These are phyloP conservation scores for Tineola bisselliella DNA, from an alignment of 2,888 invertebrate genomes.

Conservation along the genomic window DNA sequence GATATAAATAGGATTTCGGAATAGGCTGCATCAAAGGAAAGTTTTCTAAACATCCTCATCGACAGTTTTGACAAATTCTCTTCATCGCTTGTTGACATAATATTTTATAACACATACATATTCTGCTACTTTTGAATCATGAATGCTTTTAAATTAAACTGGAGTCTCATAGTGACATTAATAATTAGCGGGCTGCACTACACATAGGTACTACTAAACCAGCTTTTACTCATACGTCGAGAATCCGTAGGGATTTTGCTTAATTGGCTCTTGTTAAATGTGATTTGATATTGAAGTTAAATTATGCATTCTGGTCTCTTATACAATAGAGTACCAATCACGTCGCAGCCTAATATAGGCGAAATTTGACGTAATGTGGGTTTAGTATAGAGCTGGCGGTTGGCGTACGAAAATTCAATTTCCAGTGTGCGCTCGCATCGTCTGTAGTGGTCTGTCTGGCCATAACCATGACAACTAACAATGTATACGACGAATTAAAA, in stretches of 20 bases:
- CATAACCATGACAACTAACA: background rate
- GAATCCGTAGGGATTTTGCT: background rate
- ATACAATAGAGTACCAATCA: constrained; percentile 8
- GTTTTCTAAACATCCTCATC: background rate
- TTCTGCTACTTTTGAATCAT: too few relatives aligned
- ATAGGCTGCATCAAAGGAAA: background rate
- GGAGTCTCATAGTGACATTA: background rate
- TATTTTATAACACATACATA: too few relatives aligned
- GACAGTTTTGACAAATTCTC: too few relatives aligned
- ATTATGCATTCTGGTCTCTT: constrained; percentile 11
- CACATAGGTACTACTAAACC: background rate
- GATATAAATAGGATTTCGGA: background rate
- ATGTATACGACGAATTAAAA: too few relatives aligned
- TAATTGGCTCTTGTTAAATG: constrained; percentile 8
- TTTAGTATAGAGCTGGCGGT: constrained; percentile 2
- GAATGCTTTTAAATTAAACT: background rate
- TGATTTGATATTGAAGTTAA: constrained; percentile 11
- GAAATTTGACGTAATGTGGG: constrained; percentile 7
- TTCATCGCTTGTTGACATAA: too few relatives aligned
- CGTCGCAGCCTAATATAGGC: constrained; percentile 1
- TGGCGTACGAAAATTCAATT: constrained; percentile 6
- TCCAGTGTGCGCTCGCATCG: background rate
- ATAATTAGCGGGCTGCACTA: background rate
- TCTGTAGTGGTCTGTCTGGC: background rate
- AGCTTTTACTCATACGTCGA: background rate